Percentiles rank a stretch among this genome's conserved stretches.
phyloP scores from a whole-genome alignment of 35 echinoderm and acorn worm species.

The Apostichopus japonicus region DNA sequence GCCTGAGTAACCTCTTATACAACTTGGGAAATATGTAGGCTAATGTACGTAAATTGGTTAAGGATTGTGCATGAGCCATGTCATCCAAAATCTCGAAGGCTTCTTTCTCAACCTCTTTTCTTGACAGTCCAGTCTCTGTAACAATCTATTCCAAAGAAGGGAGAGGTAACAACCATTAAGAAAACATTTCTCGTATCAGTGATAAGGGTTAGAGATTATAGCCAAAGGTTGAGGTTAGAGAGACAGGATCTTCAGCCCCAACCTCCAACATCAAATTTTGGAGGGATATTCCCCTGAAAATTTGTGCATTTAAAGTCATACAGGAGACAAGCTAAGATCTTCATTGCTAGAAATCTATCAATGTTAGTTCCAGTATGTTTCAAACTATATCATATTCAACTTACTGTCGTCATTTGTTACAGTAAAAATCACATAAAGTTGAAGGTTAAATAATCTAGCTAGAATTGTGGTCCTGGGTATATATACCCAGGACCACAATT shows the following conservation, averaged over 20 bases:
- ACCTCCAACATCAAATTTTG: too few relatives aligned
- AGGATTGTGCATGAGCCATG: conserved; percentile 79
- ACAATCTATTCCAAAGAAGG: conserved; percentile 57
- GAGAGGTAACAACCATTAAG: neutral
- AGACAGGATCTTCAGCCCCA: too few relatives aligned
- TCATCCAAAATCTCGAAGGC: conserved; percentile 80
- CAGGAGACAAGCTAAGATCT: too few relatives aligned
- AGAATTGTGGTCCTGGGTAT: too few relatives aligned
- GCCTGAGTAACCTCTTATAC: conserved; percentile 68
- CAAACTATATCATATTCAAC: too few relatives aligned
- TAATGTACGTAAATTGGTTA: conserved; percentile 70
- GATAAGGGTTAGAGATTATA: neutral
- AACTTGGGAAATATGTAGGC: conserved; percentile 79
- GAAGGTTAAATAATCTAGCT: too few relatives aligned
- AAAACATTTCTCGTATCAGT: neutral
- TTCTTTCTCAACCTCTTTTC: conserved; percentile 73
- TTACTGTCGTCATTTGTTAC: too few relatives aligned
- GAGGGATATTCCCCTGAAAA: neutral
- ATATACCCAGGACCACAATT: neutral
- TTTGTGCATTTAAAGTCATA: neutral
- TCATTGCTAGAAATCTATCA: too few relatives aligned
- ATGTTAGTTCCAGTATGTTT: too few relatives aligned
- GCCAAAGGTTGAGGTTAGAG: too few relatives aligned
- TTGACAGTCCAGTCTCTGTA: neutral
- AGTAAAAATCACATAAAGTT: too few relatives aligned